Percentiles rank a stretch among this genome's conserved stretches.
Conservation (phyloP, 2,113 vertebrate genomes). For the Psittacus erithacus region DNA sequence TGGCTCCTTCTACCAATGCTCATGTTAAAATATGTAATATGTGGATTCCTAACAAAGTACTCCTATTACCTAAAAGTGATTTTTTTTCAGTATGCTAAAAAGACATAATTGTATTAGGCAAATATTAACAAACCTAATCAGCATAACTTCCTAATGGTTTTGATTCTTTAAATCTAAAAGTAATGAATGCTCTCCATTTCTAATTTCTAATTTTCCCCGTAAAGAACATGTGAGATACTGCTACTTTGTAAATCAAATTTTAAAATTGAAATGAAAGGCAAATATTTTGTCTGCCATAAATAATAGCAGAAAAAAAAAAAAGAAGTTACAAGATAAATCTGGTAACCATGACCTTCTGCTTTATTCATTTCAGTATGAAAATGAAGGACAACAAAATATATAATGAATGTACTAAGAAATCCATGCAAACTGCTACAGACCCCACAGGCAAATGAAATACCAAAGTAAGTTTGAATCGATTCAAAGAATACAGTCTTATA, state of each 20-base stretch:
- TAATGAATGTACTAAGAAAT: not conserved
- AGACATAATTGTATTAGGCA: not conserved
- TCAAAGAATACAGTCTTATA: not conserved
- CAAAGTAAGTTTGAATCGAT: not conserved
- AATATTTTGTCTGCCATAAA: not conserved
- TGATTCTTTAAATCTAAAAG: not conserved
- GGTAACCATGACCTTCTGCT: not conserved
- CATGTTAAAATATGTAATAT: not conserved
- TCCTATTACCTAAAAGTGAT: not conserved
- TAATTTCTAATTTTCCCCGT: not conserved
- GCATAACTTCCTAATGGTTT: not conserved
- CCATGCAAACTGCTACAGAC: not conserved
- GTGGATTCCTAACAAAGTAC: not conserved
- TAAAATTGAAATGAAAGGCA: not conserved
- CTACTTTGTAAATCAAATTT: not conserved
- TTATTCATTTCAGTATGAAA: not conserved
- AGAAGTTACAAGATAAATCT: not conserved
- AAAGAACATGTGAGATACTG: not conserved
- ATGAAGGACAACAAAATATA: not conserved
- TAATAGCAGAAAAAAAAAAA: not conserved
- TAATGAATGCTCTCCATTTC: not conserved
- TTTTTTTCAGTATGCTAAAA: not conserved
- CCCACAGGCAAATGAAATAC: not conserved
- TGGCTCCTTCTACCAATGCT: not conserved
- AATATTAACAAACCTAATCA: not conserved